A percentile compares a stretch with the other conserved stretches of the same genome.
These are phyloP conservation scores for Archips xylosteana DNA, from an alignment of 2,888 invertebrate genomes.

Conservation along the genomic window DNA sequence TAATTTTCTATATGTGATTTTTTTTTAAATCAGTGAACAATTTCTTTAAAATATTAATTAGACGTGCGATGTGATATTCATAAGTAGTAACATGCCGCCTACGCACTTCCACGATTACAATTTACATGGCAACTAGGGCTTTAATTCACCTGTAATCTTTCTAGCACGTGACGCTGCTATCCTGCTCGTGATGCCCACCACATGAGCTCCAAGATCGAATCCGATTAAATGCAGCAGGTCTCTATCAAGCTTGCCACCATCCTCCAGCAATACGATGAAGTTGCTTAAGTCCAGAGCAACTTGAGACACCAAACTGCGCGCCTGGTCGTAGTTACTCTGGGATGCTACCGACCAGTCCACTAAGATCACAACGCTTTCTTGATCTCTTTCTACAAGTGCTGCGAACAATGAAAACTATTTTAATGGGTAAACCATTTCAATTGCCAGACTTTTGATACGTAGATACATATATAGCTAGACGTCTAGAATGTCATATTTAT, in stretches of 20 bases:
- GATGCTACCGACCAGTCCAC: slow-evolving; percentile 18
- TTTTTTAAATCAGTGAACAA: too few species aligned
- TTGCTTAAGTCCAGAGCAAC: slow-evolving; percentile 23
- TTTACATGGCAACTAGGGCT: too few species aligned
- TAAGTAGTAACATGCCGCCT: too few species aligned
- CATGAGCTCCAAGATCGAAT: slow-evolving; percentile 43
- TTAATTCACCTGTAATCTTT: slow-evolving; percentile 41
- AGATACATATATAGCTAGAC: too few species aligned
- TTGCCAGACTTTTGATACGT: too few species aligned
- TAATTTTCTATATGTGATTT: too few species aligned
- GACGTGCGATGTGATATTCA: too few species aligned
- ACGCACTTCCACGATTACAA: too few species aligned
- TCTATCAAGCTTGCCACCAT: background rate
- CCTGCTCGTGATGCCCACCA: slow-evolving; percentile 37
- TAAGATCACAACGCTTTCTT: slow-evolving; percentile 8
- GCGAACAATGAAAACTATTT: background rate
- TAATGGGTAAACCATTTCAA: too few species aligned
- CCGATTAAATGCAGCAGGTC: slow-evolving; percentile 38
- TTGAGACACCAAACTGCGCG: background rate
- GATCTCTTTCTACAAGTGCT: slow-evolving; percentile 1
- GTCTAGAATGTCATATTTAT: too few species aligned
- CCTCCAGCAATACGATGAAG: slow-evolving; percentile 12
- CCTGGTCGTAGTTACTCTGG: background rate
- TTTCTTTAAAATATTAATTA: too few species aligned
- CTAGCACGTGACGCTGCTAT: slow-evolving; percentile 6